phyloP scores from a whole-genome alignment of 92 coral and sea anemone genomes.

The Epizoanthus rinbou region DNA sequence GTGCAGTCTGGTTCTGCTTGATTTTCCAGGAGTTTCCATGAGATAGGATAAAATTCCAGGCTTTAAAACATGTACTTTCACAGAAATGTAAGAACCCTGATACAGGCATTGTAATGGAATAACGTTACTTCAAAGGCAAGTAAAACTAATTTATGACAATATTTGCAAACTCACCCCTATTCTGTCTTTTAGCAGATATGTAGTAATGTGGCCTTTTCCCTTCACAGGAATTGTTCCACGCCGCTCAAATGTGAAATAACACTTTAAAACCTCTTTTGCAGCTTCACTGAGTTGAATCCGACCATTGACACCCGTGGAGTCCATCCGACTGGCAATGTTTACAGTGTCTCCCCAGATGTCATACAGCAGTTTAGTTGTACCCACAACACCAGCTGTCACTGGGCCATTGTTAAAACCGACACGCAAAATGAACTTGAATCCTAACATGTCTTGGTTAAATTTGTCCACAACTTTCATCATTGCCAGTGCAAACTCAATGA shows the following conservation, averaged over 20 bases:
- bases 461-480: constrained; percentile 92
- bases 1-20: too few relatives aligned
- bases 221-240: constrained; percentile 97
- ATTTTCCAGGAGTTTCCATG: too few relatives aligned
- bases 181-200: constrained; percentile 83
- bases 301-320: constrained; percentile 88
- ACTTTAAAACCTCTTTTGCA: constrained; percentile 80
- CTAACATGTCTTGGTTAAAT: constrained; percentile 96
- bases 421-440: constrained; percentile 89
- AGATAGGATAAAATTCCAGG: too few relatives aligned
- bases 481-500: constrained; percentile 91
- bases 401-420: constrained; percentile 98
- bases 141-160: too few relatives aligned
- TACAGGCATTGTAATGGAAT: too few relatives aligned
- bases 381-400: constrained; percentile 98
- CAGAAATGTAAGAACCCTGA: too few relatives aligned
- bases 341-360: constrained; percentile 99
- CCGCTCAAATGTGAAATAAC: constrained; percentile 86
- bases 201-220: constrained; percentile 93
- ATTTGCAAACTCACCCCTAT: constrained; percentile 61
- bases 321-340: constrained; percentile 99
- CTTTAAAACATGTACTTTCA: too few relatives aligned
- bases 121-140: too few relatives aligned
- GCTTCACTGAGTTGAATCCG: constrained; percentile 96
- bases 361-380: constrained; percentile 92